Base-by-base conservation (phyloP, 2,797 vertebrate species). In the Anguilla obscura region DNA sequence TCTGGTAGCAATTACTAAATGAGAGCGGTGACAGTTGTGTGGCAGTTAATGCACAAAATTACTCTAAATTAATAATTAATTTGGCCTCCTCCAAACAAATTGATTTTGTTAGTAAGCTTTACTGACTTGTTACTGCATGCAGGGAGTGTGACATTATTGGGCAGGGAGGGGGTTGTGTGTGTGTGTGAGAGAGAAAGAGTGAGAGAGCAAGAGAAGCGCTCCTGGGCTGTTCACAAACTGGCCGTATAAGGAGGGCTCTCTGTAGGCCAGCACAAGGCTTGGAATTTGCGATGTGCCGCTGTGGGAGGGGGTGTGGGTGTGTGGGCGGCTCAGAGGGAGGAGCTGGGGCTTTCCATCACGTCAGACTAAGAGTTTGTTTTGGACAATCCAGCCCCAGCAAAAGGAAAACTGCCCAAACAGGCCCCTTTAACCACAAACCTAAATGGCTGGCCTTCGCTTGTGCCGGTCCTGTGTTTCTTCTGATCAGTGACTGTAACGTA, bases 1-100 rank as follows among this genome's bases (percentile, higher is more conserved):
- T 92, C 91, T 95, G 95, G 93, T 93, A 94, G 90, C 71, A 7
- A 92, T 95, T 94, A 93, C 92, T 93, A 93, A 93, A 93, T 88
- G 89, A 90, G 88, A 87, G 50, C 90, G 90, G 87, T 90, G 89
- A 85, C 89, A 89, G 91, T 92, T 86, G 79, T 89, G 92, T 95
- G 93, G 93, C 93, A 92, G 88, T 86, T 86, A 86, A 89, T 93
- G 71, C 88, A 86, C 90, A 91, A 88, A 90, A 82, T n/a, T 45
- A 89, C 89, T 89, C 85, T 92, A 92, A 95, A 93, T 93, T 88
- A 86, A 91, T 93, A 63, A 74, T 85, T 89, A 87, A 82, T 90
- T 86, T 82, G 87, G 88, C 91, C 86, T 89, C 63, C 86, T 89
- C 69, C 86, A 84, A 91, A 91, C 92, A 79, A 89, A 93, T 93